A percentile compares a stretch with the other conserved stretches of the same genome.
These are phyloP conservation scores for Malurus cyaneus DNA, from an alignment of 2,113 vertebrate species.

Conservation along the genomic window DNA sequence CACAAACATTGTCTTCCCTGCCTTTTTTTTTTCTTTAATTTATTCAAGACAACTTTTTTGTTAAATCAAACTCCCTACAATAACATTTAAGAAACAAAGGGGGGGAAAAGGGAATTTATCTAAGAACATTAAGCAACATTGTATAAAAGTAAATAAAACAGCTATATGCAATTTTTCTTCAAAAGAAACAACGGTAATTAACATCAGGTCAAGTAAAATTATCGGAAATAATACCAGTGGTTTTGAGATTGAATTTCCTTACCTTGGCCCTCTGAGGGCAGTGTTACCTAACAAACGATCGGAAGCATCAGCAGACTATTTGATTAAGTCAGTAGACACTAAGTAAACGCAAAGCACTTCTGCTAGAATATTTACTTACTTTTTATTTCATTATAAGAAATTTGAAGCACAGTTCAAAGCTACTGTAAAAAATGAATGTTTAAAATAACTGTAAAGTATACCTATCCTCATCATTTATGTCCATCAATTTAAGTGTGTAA, in stretches of 20 bases:
- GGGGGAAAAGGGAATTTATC: neutral
- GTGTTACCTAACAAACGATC: slow-evolving; percentile 75
- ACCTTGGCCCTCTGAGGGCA: slow-evolving; percentile 83
- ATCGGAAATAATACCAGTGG: slow-evolving; percentile 2
- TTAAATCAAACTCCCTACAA: neutral
- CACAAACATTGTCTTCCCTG: neutral
- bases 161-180: neutral
- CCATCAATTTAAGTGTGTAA: neutral
- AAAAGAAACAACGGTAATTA: neutral
- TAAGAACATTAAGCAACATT: neutral
- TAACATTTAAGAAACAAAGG: neutral
- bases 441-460: neutral
- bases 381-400: neutral
- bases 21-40: too few species aligned
- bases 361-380: neutral
- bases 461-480: neutral
- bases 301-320: slow-evolving; percentile 50
- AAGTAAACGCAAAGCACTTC: neutral
- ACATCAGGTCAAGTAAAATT: neutral
- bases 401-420: neutral
- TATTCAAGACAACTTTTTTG: neutral
- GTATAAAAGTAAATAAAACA: neutral
- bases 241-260: slow-evolving; percentile 74
- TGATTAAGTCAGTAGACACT: slow-evolving; percentile 3
- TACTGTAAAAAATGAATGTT: neutral